Base-by-base conservation (phyloP, 2,113 vertebrate species). In the Chrysemys picta region DNA sequence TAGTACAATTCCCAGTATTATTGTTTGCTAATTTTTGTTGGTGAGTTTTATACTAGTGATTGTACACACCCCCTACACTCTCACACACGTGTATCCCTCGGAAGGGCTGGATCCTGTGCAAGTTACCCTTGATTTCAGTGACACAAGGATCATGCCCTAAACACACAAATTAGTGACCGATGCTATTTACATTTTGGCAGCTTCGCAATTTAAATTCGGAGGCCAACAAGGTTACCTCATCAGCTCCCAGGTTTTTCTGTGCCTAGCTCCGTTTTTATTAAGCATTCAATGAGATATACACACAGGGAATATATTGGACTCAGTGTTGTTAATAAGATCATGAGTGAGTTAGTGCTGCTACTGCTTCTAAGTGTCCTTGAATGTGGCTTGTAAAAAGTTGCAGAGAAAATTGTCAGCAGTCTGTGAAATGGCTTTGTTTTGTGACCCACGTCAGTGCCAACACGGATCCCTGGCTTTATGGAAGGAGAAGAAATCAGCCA, bases 341-440 rank as follows among this genome's bases (percentile, higher is more conserved):
- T 0, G 2, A 49, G 2, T 11, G 86, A 3, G 47, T 87, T 7
- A 27, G 82, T 85, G 96, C 84, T 92, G 88, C 92, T 54, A 25
- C 75, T 62, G 10, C 75, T 85, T 92, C 92, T 35, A 87, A 97
- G 96, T 93, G 96, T 87, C 97, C 96, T 95, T 95, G 96, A 96
- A 50, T 76, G 92, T 83, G 82, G 79, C 90, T 72, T 78, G 89
- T 90, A 12, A 75, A 91, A 95, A 93, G 90, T 94, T 78, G 89
- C 1, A 2, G 87, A 80, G 96, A 86, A 91, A 88, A 47, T 92
- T 93, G 85, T 72, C 45, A 13, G 90, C 89, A n/a, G 62, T 88
- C 87, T 86, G 82, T 57, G 85, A 94, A 86, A 93, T 78, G 85
- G 82, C 69, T 80, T 79, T 25, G 0, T 87, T 90, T 14, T 52